Base-by-base conservation (phyloP, 2,797 vertebrate genomes). In the Mus spretus region DNA sequence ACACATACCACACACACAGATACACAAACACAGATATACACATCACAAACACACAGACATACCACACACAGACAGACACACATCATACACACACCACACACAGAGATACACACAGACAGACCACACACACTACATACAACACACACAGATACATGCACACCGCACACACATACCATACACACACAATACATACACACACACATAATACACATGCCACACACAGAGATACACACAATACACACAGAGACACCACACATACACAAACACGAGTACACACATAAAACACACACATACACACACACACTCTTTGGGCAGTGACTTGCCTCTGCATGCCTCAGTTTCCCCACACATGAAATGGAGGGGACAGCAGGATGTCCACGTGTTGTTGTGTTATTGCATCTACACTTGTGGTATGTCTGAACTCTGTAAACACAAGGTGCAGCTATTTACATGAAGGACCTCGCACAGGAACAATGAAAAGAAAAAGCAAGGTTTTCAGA, bases 371-470 rank as follows among this genome's bases (percentile, higher is more conserved):
- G 20, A 40, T 22, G n/a, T 61, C 3, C 10, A 37, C 28, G 7
- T 22, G 14, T 53, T 20, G 11, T 57, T 6, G 7, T 37, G 26
- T 50, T 77, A 7, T 1, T 4, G 70, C 12, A 75, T 57, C 10
- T 0, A 5, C 0, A 28, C n/a, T 28, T 0, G 1, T 19, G 24
- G 34, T 2, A 0, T 4, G 11, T 26, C 10, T 40, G 31, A 74
- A n/a, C 63, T 78, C 55, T 53, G 44, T 37, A 72, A 59, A 74
- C n/a, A 5, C 3, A 40, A 89, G 47, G 50, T 75, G 20, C 20
- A 0, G 5, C 6, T 34, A 4, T 3, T 26, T 47, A 19, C 50
- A 28, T 1, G 10, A 11, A 89, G 89, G 53, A 19, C 17, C 8
- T 28, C 26, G 31, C 6, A 31, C n/a, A 59, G n/a, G 2, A 10